Conservation (phyloP, 2,113 vertebrate species). For the Puma concolor region DNA sequence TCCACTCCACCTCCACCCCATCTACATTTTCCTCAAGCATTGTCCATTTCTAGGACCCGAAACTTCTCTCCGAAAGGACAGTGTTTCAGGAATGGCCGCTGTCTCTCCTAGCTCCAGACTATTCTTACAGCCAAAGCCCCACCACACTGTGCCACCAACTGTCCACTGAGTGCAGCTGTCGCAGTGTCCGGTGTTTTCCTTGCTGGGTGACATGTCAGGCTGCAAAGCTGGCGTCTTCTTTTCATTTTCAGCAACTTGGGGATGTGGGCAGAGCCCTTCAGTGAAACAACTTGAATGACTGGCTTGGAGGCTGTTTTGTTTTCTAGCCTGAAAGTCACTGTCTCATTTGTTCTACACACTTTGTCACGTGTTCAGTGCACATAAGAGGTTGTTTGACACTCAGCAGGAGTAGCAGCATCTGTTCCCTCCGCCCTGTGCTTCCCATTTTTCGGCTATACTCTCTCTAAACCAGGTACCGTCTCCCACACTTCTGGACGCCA, state of each 20-base stretch:
- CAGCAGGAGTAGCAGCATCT: accelerated
- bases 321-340: conserved; percentile 7
- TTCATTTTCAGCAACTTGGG: not conserved
- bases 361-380: conserved; percentile 32
- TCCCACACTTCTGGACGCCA: not conserved
- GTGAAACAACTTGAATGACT: not conserved
- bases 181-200: not conserved
- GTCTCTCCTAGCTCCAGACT: not conserved
- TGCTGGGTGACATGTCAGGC: too few relatives aligned
- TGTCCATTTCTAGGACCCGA: not conserved
- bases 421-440: not conserved
- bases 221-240: not conserved
- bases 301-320: conserved; percentile 26
- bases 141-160: not conserved
- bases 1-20: conserved; percentile 23
- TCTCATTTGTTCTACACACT: conserved; percentile 32
- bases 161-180: not conserved
- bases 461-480: conserved; percentile 5
- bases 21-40: conserved; percentile 49
- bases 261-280: not conserved
- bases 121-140: not conserved
- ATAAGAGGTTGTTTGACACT: not conserved
- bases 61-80: not conserved
- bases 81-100: not conserved
- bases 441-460: not conserved